These are phyloP conservation scores for Eurytoma adleriae DNA, from an alignment of 2,888 invertebrate genomes.

Conservation along the genomic window DNA sequence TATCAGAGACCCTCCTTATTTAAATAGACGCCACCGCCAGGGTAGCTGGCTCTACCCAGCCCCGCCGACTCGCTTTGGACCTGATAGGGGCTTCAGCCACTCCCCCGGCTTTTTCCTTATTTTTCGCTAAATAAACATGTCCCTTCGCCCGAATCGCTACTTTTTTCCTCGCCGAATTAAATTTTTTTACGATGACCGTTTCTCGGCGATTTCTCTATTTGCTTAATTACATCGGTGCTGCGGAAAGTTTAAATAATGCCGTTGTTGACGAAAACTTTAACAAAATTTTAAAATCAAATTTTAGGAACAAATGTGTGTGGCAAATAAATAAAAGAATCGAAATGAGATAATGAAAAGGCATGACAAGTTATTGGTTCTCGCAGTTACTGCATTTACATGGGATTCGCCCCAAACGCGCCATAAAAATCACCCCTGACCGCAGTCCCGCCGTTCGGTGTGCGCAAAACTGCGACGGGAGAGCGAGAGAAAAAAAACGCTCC, in stretches of 20 bases:
- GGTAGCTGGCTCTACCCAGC: slow-evolving; percentile 44
- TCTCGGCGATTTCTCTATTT: not conserved
- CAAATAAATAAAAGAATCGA: slow-evolving; percentile 36
- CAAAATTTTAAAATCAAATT: too few relatives aligned
- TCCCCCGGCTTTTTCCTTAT: slow-evolving; percentile 48
- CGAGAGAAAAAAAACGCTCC: slow-evolving; percentile 68
- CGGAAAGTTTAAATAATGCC: not conserved
- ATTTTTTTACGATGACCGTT: not conserved
- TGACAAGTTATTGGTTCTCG: slow-evolving; percentile 60
- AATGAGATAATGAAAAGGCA: slow-evolving; percentile 42
- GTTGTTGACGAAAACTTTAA: not conserved
- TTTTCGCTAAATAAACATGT: slow-evolving; percentile 54
- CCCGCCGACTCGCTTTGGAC: slow-evolving; percentile 27
- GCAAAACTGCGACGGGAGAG: slow-evolving; percentile 64
- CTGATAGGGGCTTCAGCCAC: slow-evolving; percentile 36
- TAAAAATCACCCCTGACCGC: slow-evolving; percentile 70
- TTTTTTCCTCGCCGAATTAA: not conserved
- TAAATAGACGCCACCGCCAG: slow-evolving; percentile 64
- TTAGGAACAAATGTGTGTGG: not conserved
- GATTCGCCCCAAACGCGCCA: slow-evolving; percentile 68
- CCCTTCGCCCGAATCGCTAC: slow-evolving; percentile 22
- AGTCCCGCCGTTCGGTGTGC: slow-evolving; percentile 54
- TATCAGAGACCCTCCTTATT: slow-evolving; percentile 67
- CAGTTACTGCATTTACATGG: slow-evolving; percentile 65
- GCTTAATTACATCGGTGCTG: not conserved